Conservation (phyloP, 2,113 vertebrate genomes). For the Thunnus thynnus region DNA sequence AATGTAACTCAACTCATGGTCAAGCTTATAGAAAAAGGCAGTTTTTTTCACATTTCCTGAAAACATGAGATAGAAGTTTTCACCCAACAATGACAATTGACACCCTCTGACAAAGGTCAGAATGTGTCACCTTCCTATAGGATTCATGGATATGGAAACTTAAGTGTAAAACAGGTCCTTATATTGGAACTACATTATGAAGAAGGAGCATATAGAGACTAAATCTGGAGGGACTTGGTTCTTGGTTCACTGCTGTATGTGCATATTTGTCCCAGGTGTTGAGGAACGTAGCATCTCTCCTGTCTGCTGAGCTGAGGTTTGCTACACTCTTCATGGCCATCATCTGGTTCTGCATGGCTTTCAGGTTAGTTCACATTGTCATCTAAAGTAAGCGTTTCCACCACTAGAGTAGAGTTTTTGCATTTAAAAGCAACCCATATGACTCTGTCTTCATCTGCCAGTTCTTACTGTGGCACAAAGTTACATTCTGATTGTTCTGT, state of each 20-base stretch:
- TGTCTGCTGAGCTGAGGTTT: conserved; percentile 89
- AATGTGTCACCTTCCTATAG: too few relatives aligned
- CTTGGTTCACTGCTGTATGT: background rate
- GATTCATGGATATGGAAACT: too few relatives aligned
- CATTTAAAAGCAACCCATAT: background rate
- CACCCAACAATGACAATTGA: too few relatives aligned
- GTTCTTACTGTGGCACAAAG: too few relatives aligned
- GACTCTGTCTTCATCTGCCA: background rate
- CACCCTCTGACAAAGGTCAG: too few relatives aligned
- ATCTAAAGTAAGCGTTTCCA: background rate
- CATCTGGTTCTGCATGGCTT: conserved; percentile 97
- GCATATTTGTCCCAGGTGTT: conserved; percentile 84
- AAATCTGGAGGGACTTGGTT: background rate
- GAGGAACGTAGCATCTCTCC: conserved; percentile 90
- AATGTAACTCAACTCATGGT: too few relatives aligned
- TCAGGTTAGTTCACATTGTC: conserved; percentile 86
- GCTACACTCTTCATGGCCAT: conserved; percentile 94
- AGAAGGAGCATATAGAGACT: background rate
- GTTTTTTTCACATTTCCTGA: too few relatives aligned
- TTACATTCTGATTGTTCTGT: conserved; percentile 2
- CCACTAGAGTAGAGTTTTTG: background rate
- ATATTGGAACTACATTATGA: too few relatives aligned
- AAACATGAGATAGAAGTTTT: too few relatives aligned
- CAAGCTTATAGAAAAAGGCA: too few relatives aligned
- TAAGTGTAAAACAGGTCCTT: too few relatives aligned